A percentile compares a stretch with the other conserved stretches of the same genome.
Conservation (phyloP, 2,113 vertebrate genomes). For the Megaceryle maxima region DNA sequence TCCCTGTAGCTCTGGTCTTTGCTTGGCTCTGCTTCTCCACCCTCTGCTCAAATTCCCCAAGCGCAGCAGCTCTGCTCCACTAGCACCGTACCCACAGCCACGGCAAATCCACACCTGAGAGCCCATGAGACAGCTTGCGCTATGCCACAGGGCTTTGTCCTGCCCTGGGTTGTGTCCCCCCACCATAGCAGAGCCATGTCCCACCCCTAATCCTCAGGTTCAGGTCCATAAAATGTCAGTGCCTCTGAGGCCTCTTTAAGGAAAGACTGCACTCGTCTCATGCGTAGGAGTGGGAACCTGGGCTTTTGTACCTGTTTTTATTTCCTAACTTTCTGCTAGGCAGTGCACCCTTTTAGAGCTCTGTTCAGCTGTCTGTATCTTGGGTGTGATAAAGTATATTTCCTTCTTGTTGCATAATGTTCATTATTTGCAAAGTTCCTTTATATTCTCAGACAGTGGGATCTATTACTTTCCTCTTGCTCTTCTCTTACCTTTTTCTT, state of each 20-base stretch:
- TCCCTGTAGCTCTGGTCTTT: not conserved
- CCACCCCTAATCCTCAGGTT: not conserved
- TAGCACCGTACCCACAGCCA: not conserved
- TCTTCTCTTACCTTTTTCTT: not conserved
- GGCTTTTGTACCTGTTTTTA: not conserved
- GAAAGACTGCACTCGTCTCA: not conserved
- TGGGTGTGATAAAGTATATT: not conserved
- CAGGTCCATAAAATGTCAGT: not conserved
- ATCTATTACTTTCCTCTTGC: not conserved
- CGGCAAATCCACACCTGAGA: not conserved
- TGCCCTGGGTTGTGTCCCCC: not conserved
- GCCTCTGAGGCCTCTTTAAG: too few species aligned
- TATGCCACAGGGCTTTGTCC: accelerated
- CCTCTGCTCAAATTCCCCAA: not conserved
- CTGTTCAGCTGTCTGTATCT: not conserved
- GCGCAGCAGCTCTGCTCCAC: not conserved
- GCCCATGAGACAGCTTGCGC: not conserved
- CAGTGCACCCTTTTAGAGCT: not conserved
- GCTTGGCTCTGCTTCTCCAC: not conserved
- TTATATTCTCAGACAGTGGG: not conserved
- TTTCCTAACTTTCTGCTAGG: not conserved
- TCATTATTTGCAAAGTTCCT: not conserved
- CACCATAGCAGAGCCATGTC: not conserved
- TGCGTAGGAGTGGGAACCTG: not conserved
- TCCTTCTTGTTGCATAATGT: not conserved